phyloP scores from a whole-genome alignment of 2,113 vertebrate genomes.

The Labeo rohita region DNA sequence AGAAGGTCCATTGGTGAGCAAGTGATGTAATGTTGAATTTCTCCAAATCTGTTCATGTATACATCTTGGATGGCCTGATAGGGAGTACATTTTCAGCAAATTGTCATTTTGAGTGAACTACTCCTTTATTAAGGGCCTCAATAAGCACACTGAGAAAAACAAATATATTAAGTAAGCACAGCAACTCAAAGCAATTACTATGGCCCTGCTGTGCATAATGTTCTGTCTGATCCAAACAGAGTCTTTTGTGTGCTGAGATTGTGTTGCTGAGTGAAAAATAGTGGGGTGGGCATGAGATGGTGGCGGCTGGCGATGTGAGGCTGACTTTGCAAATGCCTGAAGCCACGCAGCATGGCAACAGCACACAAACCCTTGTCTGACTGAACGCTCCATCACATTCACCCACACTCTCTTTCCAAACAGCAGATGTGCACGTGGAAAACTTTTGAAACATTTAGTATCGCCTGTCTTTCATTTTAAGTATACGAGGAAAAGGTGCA shows the following conservation, averaged over 20 bases:
- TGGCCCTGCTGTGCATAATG: not conserved
- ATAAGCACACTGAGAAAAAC: conserved; percentile 28
- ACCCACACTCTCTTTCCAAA: conserved; percentile 25
- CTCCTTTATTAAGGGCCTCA: not conserved
- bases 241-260: conserved; percentile 36
- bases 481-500: conserved; percentile 4
- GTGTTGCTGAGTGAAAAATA: not conserved
- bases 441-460: not conserved
- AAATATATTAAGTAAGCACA: conserved; percentile 8
- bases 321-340: conserved; percentile 42
- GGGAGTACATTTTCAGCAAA: not conserved
- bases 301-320: conserved; percentile 17
- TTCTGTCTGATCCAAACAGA: conserved; percentile 17
- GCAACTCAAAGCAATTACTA: not conserved
- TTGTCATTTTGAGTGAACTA: not conserved
- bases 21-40: not conserved
- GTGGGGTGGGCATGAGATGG: not conserved
- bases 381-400: conserved; percentile 15
- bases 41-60: not conserved
- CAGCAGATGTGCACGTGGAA: conserved; percentile 17
- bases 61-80: not conserved
- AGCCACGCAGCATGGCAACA: conserved; percentile 16
- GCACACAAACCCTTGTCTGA: conserved; percentile 39
- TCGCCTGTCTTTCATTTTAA: not conserved
- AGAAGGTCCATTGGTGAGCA: not conserved